Evolutionary conservation across 2,797 vertebrate genomes (phyloP).

Genomic region (Sebastes nivosus): DNA sequence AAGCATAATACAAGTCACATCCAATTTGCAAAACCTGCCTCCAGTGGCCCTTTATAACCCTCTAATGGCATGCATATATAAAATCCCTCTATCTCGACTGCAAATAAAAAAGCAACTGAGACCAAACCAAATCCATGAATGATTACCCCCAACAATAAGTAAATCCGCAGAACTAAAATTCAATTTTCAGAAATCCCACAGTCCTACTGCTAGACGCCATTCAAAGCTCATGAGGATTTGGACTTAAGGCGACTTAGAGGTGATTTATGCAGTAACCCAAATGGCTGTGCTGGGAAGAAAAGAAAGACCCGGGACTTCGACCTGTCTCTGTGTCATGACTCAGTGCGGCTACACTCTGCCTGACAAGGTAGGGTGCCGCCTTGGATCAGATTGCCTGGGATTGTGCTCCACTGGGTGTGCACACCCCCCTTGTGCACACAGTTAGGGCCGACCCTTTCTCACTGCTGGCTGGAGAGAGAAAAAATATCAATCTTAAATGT

Average conservation of each 20-base stretch:
- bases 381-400: conserved; percentile 56
- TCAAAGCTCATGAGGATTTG: conserved; percentile 81
- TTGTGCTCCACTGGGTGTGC: conserved; percentile 43
- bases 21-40: conserved; percentile 61
- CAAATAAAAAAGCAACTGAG: conserved; percentile 74
- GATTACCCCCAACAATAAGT: conserved; percentile 78
- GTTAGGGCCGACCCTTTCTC: conserved; percentile 6
- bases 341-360: conserved; percentile 46
- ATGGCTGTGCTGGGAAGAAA: conserved; percentile 57
- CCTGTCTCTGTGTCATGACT: conserved; percentile 66
- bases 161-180: conserved; percentile 82
- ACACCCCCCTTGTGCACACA: conserved; percentile 30
- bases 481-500: conserved; percentile 54
- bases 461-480: background rate
- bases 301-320: conserved; percentile 42
- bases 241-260: conserved; percentile 81
- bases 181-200: conserved; percentile 79
- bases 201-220: conserved; percentile 75
- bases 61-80: conserved; percentile 63
- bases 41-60: conserved; percentile 61
- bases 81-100: conserved; percentile 62
- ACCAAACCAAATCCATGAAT: conserved; percentile 73
- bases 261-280: conserved; percentile 78
- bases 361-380: conserved; percentile 51
- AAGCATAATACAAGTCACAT: conserved; percentile 50